phyloP scores from a whole-genome alignment of 2,888 invertebrate species.

The Uropetala carovei region DNA sequence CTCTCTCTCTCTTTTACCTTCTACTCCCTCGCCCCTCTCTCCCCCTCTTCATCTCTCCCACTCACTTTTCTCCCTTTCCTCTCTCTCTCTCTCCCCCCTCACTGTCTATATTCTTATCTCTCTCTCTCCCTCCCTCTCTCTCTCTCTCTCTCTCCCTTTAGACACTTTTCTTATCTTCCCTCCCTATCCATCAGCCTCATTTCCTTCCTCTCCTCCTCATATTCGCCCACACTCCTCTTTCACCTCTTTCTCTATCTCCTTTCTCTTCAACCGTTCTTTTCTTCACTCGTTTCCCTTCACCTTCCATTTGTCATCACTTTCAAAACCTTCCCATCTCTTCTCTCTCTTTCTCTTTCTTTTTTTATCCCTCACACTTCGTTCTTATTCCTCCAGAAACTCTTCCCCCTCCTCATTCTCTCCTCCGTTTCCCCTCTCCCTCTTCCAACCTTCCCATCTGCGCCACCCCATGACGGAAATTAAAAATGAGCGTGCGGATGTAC shows the following conservation, averaged over 20 bases:
- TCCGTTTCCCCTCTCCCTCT: not conserved
- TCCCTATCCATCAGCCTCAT: not conserved
- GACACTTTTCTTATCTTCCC: not conserved
- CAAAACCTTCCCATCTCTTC: too few relatives aligned
- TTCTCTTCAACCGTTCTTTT: too few relatives aligned
- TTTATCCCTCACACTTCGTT: too few relatives aligned
- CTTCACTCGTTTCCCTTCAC: too few relatives aligned
- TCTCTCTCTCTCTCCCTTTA: too few relatives aligned
- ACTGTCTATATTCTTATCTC: not conserved
- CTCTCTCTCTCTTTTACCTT: not conserved
- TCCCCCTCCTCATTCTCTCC: too few relatives aligned
- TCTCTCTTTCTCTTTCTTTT: too few relatives aligned
- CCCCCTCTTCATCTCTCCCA: not conserved
- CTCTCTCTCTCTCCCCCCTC: not conserved
- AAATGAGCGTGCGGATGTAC: slow-evolving; percentile 19
- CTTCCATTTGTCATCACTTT: too few relatives aligned
- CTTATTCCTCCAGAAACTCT: too few relatives aligned
- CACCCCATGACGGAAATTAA: slow-evolving; percentile 47
- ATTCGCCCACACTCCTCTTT: not conserved
- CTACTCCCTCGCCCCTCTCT: not conserved
- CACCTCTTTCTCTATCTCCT: not conserved
- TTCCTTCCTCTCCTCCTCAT: not conserved
- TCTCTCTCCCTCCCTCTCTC: not conserved
- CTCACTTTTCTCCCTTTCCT: not conserved
- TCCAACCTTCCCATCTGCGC: not conserved